Base-by-base conservation (phyloP, 2,797 vertebrate genomes). In the Epinephelus malabaricus region DNA sequence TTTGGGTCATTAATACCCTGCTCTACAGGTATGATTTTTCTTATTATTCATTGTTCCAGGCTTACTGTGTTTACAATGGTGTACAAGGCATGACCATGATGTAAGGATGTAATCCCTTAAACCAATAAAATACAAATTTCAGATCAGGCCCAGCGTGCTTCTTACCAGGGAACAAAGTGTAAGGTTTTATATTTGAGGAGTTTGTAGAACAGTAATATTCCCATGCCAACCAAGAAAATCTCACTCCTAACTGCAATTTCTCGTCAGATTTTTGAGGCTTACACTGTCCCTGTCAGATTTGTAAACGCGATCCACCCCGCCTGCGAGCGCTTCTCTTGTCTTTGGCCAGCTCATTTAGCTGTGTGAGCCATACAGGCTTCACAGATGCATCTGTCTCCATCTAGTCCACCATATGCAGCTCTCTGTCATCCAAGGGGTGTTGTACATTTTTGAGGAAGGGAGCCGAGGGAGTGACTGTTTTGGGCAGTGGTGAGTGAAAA, bases 341-440 rank as follows among this genome's bases (percentile, higher is more conserved):
- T 54, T 78, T 25, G 71, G 78, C 82, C 85, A 80, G 75, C 83
- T 89, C 85, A 72, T 88, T 87, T 82, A 79, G 64, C 82, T 27
- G 23, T 25, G 73, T 45, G 69, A 88, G 78, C 80, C 85, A 70
- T 5, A 21, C 53, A 53, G 34, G 51, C 85, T 80, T 85, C 74
- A 65, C 73, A 34, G 76, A 70, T 6, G 62, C 88, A 89, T 91
- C 92, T 83, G 92, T 91, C 79, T 78, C 81, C 60, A 77, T 86
- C 86, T 76, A 45, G 64, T 70, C 79, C 86, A 21, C 83, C 89
- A 83, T 87, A 88, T 89, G 89, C 73, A 74, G 71, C 76, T 76
- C 74, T 79, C 62, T 30, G 79, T 87, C 89, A 81, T 83, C 66
- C 15, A 66, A 72, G 30, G 73, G 76, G 62, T 54, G 62, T 46